Evolutionary conservation across 2,797 vertebrate genomes (phyloP), one percentile per base, ranked within the genome.

Genomic region (Tympanoctomys barrerae): DNA sequence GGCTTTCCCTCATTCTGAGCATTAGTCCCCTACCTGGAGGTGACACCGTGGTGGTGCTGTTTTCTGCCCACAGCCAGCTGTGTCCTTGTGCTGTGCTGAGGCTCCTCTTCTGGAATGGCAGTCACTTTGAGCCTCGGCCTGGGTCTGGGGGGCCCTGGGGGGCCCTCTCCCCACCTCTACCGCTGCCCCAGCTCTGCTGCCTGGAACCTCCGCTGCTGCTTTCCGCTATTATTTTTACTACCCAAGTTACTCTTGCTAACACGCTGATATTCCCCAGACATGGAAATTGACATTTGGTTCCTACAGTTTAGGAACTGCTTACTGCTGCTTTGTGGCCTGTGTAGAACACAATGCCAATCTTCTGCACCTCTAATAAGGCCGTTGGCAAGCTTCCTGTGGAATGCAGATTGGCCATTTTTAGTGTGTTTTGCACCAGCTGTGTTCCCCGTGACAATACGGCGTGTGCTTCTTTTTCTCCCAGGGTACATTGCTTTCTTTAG

Each of bases 131-230:
- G 36, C 16, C 46, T 39, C 7, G 10, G 7, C 66, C 5, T 59
- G 70, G 31, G 36, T 36, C 8, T 61, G 11, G 33, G 77, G 24
- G n/a, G 42, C 46, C n/a, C 9, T 70, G 75, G 1, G 73, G 21
- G 52, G 80, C 26, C 31, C 8, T 5, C 13, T 85, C 16, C 1
- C 3, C 5, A 4, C 26, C 68, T n/a, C 8, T 19, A 4, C 39
- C n/a, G 52, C 13, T 24, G 5, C 14, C 5, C 28, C 11, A n/a
- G 19, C 0, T 0, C 19, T n/a, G 66, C 28, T 66, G 0, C 39
- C 33, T 19, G 12, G 4, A 19, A n/a, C 7, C 7, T 2, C 39
- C 12, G 9, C 4, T 62, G 46, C 42, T 83, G 28, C 24, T 73
- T 83, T n/a, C 70, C n/a, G 0, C 33, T 62, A 0, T 12, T 59